Conservation (phyloP, 2,888 invertebrate species). For the Parelbella ahira region DNA sequence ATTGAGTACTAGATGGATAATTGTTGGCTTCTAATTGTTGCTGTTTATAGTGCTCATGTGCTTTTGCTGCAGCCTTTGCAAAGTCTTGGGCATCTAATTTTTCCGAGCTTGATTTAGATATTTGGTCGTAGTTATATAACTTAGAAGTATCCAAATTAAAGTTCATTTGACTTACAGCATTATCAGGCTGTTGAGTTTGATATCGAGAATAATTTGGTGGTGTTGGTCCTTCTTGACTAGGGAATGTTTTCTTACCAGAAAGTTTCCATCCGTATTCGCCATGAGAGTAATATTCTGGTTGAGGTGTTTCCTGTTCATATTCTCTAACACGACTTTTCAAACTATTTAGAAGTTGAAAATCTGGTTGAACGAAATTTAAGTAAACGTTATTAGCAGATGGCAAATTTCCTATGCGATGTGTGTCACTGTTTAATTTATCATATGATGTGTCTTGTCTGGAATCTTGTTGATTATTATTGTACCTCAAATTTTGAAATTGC, state of each 20-base stretch:
- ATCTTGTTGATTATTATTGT: conserved; percentile 44
- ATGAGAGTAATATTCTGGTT: conserved; percentile 58
- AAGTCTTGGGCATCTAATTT: conserved; percentile 62
- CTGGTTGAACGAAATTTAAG: conserved; percentile 62
- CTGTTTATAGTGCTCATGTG: conserved; percentile 64
- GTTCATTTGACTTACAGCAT: conserved; percentile 61
- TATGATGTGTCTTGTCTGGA: conserved; percentile 39
- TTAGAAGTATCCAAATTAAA: conserved; percentile 66
- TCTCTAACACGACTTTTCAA: conserved; percentile 51
- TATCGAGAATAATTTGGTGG: conserved; percentile 49
- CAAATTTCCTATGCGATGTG: conserved; percentile 55
- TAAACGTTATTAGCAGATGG: conserved; percentile 65
- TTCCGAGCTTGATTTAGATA: conserved; percentile 56
- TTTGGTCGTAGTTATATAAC: conserved; percentile 52
- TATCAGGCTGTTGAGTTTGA: conserved; percentile 48
- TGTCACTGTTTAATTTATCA: conserved; percentile 53
- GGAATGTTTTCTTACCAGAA: conserved; percentile 55
- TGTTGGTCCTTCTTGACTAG: conserved; percentile 45
- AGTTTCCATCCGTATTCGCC: conserved; percentile 76
- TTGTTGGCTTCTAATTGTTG: conserved; percentile 49
- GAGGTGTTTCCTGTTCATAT: conserved; percentile 52
- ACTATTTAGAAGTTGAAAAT: conserved; percentile 50
- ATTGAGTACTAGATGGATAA: conserved; percentile 39
- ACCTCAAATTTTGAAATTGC: conserved; percentile 53
- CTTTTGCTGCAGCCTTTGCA: conserved; percentile 67